Evolutionary conservation across 2,888 invertebrate species (phyloP).

Genomic region (Temnothorax unifasciatus): DNA sequence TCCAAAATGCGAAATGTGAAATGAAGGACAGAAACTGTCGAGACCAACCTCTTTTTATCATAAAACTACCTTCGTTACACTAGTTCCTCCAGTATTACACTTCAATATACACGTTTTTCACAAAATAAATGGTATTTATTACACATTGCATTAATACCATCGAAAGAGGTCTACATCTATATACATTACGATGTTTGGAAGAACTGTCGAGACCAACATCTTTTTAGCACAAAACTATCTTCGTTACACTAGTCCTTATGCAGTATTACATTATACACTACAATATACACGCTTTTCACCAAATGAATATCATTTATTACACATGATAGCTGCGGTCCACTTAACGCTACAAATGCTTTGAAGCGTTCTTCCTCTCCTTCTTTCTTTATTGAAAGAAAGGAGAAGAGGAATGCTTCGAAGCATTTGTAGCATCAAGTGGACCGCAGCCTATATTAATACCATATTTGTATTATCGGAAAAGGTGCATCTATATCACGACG

Average conservation of each 20-base stretch:
- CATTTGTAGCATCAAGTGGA: no score
- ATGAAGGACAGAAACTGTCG: not conserved
- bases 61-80: not conserved
- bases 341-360: no score
- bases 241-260: not conserved
- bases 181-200: not conserved
- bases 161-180: not conserved
- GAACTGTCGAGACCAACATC: no score
- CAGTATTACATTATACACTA: not conserved
- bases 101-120: not conserved
- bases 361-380: no score
- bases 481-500: not conserved
- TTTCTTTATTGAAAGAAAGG: no score
- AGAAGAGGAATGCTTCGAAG: no score
- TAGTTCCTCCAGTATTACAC: not conserved
- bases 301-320: not conserved
- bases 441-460: not conserved
- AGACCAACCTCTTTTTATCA: no score
- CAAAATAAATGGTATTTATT: not conserved
- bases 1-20: slow-evolving; percentile 11
- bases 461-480: not conserved
- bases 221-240: not conserved
- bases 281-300: not conserved
- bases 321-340: no score
- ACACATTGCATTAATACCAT: not conserved